Evolutionary conservation across 2,113 vertebrate species (phyloP), one percentile per base, ranked within the genome.

Genomic region (Nerophis ophidion): DNA sequence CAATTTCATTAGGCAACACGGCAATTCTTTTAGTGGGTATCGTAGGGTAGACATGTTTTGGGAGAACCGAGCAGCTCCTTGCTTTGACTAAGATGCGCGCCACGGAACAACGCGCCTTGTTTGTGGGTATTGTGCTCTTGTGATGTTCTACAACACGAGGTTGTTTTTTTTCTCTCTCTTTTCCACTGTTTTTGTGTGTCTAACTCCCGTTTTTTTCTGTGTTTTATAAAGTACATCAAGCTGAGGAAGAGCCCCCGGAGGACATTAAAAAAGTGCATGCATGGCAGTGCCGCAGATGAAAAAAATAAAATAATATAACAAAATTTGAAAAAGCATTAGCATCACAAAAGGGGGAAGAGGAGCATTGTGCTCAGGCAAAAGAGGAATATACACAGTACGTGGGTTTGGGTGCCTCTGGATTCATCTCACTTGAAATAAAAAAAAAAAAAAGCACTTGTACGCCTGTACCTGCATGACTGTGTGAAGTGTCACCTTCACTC

Each of bases 241-340:
- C 45, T 59, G 33, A 60, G 42, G 55, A 51, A 38, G 61, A 74
- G 35, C 3, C 64, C 75, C 71, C 36, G 47, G 68, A 79, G 57
- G 42, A 75, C 67, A 71, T 6, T 61, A 17, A 73, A 61, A 61
- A 66, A 50, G 69, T 49, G 62, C 69, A 62, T 38, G 60, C 19
- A 58, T 68, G 68, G 17, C 57, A 65, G n/a, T 10, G 16, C 57
- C 66, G 26, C 26, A 3, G 26, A 26, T 26, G 26, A 3, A 26
- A 42, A 51, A n/a, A 5, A 0, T 7, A 8, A 26, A 44, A 8
- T 34, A 47, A 36, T 16, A 12, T n/a, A n/a, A n/a, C n/a, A n/a
- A n/a, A n/a, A n/a, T 34, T 44, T 12, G 12, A 17, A 38, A 48
- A 60, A 48, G 44, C 64, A 79, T 71, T 60, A 63, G 52, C 61